Evolutionary conservation across 2,888 invertebrate species (phyloP).

Genomic region (Troilus luridus): DNA sequence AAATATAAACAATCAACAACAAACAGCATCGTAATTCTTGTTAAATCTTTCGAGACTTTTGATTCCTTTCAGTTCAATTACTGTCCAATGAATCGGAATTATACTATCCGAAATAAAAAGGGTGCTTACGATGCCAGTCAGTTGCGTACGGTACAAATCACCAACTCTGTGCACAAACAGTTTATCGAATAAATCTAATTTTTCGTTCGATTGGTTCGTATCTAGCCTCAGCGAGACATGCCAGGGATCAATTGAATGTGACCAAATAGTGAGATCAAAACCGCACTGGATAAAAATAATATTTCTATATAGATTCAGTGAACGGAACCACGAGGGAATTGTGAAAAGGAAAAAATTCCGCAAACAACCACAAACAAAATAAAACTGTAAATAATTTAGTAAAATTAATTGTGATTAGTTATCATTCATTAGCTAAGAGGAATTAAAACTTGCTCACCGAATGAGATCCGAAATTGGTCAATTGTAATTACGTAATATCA

Average conservation of each 20-base stretch:
- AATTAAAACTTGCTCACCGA: no score
- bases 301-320: no score
- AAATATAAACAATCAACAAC: not conserved
- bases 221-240: not conserved
- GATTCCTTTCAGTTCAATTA: not conserved
- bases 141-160: not conserved
- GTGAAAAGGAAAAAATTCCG: no score
- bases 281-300: not conserved
- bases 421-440: no score
- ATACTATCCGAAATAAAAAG: not conserved
- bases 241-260: not conserved
- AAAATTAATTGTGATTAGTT: no score
- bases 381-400: no score
- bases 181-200: not conserved
- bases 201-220: not conserved
- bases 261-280: not conserved
- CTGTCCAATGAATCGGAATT: slow-evolving; percentile 4
- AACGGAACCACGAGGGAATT: no score
- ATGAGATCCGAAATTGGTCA: no score
- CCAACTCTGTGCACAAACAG: not conserved
- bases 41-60: not conserved
- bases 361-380: no score
- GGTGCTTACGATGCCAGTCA: not conserved
- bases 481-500: no score
- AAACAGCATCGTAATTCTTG: not conserved